Base-by-base conservation (phyloP, 1,140 invertebrate species). In the Lucilia cuprina region DNA sequence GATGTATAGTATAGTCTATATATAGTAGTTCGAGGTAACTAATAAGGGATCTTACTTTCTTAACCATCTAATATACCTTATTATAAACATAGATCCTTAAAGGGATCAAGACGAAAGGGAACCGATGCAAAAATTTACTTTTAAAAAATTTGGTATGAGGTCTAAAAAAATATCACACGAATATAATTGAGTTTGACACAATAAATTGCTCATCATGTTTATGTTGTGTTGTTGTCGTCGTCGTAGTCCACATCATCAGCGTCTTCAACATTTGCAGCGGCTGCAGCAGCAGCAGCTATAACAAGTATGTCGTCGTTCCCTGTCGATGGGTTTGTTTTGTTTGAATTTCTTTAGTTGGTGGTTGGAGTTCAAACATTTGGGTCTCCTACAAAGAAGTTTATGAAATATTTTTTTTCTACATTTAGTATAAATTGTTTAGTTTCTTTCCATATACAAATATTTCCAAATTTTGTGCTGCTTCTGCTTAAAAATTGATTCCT, bases 131-230 rank as follows among this genome's bases (percentile, higher is more conserved):
- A 77, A 35, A 9, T 77, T 77, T 77, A 17, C 12, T 77, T 35
- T 35, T 77, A 7, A 30, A 41, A 34, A 34, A 19, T 70, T 47
- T 78, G 47, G 65, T 83, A 74, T 60, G 75, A 41, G 47, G 74
- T 55, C 75, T 80, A 55, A 49, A 77, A 55, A 70, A 84, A 84
- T 84, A 84, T 84, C 83, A 84, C 83, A 84, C 83, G 83, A 47
- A 88, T 89, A 89, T 89, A 89, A 89, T 89, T 89, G 88, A 89
- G 89, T 89, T 89, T 89, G 89, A 89, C 89, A 89, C 89, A 89
- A 89, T 89, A 89, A 89, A 89, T 89, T 89, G 89, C 88, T 89
- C 88, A 89, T 88, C 88, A 86, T 87, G 82, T 84, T 65, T 47
- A 83, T 74, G 84, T 50, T 85, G 50, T 78, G 85, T 77, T 84